Base-by-base conservation (phyloP, 2,888 invertebrate genomes). In the Dendrolimus pini region DNA sequence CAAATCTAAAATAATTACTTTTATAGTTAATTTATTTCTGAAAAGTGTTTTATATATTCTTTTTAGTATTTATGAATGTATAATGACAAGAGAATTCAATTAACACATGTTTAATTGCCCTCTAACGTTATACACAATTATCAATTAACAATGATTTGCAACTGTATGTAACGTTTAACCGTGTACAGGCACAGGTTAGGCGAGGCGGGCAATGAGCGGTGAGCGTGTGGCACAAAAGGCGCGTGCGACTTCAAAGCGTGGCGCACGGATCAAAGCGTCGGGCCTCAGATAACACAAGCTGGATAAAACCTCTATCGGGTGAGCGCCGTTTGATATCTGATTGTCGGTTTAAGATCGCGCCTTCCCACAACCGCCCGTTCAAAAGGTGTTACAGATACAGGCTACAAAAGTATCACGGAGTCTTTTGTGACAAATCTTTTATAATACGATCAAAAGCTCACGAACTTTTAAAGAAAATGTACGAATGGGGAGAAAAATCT, bases 301-400 rank as follows among this genome's bases (percentile, higher is more conserved):
- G 78, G 82, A 81, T 82, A 77, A 83, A 83, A 76, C 81, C 77
- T 70, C 70, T 71, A 76, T 77, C 77, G 72, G 72, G 71, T 74
- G 69, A 80, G 72, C 65, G 64, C 61, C 80, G 80, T 80, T 82
- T 84, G 77, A 80, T 84, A 84, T 83, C 79, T 76, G 85, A 86
- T 84, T 86, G 83, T 82, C 75, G 78, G 80, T 74, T 80, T 74
- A 70, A 80, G 77, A 80, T 82, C 76, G 60, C 68, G 60, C 69
- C 68, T 64, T 42, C 65, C 68, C 66, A 72, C 72, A 78, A 79
- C 78, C 66, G 3, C 18, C 18, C 62, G 61, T 66, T 74, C 68
- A 74, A 78, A 76, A 82, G 77, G 78, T 80, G 79, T 77, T 68
- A 73, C 68, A 65, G 56, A 56, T 13, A 18, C 52, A 56, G 8